Evolutionary conservation across 1,140 invertebrate genomes (phyloP).

Genomic region (Galleria mellonella): DNA sequence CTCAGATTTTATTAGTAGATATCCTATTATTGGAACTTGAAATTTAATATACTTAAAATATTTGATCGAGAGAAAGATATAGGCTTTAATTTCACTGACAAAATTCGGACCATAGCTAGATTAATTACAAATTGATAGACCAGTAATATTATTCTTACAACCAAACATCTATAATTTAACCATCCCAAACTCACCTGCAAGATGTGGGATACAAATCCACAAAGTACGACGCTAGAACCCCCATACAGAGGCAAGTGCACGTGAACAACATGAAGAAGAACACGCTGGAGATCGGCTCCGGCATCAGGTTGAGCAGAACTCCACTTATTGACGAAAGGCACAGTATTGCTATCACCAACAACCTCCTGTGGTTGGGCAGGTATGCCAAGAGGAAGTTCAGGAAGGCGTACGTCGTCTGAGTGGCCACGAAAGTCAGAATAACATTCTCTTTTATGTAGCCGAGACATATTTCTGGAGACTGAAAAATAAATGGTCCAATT

Average conservation of each 20-base stretch:
- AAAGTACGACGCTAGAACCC: constrained; percentile 57
- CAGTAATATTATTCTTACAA: too few species aligned
- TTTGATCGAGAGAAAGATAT: too few species aligned
- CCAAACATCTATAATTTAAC: too few species aligned
- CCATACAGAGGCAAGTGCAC: constrained; percentile 53
- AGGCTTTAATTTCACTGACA: too few species aligned
- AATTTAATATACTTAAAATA: too few species aligned
- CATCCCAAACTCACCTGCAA: constrained; percentile 50
- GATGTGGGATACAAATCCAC: constrained; percentile 62
- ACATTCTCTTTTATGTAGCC: constrained; percentile 45
- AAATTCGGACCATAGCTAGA: too few species aligned
- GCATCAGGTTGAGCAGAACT: constrained; percentile 33
- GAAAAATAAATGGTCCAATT: constrained; percentile 18
- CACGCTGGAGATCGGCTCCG: constrained; percentile 51
- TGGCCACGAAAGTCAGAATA: constrained; percentile 41
- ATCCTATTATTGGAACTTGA: too few species aligned
- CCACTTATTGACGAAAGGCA: constrained; percentile 42
- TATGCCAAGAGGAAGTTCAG: constrained; percentile 56
- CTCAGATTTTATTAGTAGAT: too few species aligned
- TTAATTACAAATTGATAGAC: too few species aligned
- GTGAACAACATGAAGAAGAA: constrained; percentile 57
- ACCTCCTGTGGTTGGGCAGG: constrained; percentile 36
- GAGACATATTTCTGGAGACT: constrained; percentile 36
- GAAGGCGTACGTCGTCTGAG: constrained; percentile 40
- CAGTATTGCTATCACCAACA: constrained; percentile 36